Evolutionary conservation across 2,888 invertebrate genomes (phyloP).

Genomic region (Nomada goodeniana): DNA sequence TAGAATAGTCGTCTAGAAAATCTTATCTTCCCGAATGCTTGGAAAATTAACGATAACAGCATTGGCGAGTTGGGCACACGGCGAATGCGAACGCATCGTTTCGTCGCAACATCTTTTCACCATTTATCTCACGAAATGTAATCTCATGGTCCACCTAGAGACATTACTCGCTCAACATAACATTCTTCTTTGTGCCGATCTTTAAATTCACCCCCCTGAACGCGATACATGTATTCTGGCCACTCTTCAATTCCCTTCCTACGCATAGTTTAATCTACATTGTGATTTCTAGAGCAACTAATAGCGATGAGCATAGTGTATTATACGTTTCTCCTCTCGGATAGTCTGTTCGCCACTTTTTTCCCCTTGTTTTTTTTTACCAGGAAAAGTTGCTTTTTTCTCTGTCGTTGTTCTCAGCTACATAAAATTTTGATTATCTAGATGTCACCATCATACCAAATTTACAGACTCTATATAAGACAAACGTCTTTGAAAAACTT

Average conservation of each 20-base stretch:
- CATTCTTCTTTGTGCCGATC: conserved; percentile 34
- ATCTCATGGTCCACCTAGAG: conserved; percentile 39
- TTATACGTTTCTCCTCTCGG: background rate
- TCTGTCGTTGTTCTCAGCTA: background rate
- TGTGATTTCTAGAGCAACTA: conserved; percentile 18
- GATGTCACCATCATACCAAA: background rate
- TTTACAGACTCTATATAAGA: background rate
- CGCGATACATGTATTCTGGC: conserved; percentile 13
- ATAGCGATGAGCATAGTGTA: background rate
- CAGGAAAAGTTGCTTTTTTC: background rate
- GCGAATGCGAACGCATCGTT: conserved; percentile 43
- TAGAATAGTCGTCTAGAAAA: conserved; percentile 53
- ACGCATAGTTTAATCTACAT: conserved; percentile 27
- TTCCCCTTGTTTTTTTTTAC: background rate
- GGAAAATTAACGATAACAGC: conserved; percentile 29
- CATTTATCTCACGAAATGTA: conserved; percentile 40
- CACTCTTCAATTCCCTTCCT: conserved; percentile 37
- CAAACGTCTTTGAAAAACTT: background rate
- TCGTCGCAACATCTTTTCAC: conserved; percentile 25
- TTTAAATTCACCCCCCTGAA: conserved; percentile 16
- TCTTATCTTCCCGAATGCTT: conserved; percentile 60
- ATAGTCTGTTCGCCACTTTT: background rate
- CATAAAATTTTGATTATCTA: conserved; percentile 34
- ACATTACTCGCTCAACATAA: conserved; percentile 35
- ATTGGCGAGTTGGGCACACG: conserved; percentile 22